Percentiles rank a stretch among this genome's conserved stretches.
Evolutionary conservation across 2,797 vertebrate species (phyloP).

Genomic region (Cynodonichthys magdalenae): DNA sequence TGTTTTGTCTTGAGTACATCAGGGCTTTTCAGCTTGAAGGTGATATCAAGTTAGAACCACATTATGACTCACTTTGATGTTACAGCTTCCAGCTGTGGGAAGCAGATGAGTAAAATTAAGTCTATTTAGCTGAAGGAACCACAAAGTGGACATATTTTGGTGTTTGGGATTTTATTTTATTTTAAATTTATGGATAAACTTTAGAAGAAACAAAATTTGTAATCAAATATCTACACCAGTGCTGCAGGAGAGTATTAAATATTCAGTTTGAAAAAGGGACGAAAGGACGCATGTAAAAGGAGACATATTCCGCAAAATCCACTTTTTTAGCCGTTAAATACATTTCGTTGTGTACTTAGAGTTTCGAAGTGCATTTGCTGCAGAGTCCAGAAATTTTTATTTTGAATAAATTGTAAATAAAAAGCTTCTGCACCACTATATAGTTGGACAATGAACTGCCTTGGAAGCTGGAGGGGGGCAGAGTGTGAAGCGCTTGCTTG

Average conservation of each 20-base stretch:
- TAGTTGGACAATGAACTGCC: too few species aligned
- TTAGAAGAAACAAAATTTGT: conserved; percentile 4
- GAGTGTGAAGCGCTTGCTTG: too few species aligned
- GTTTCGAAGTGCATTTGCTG: too few species aligned
- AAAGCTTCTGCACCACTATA: too few species aligned
- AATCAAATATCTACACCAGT: conserved; percentile 5
- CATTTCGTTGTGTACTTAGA: too few species aligned
- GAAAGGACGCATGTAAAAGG: neutral
- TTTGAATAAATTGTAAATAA: too few species aligned
- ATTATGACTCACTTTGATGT: conserved; percentile 62
- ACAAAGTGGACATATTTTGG: conserved; percentile 10
- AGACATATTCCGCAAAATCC: too few species aligned
- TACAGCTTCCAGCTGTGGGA: conserved; percentile 66
- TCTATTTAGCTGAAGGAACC: conserved; percentile 35
- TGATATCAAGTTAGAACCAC: conserved; percentile 61
- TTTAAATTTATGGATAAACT: neutral
- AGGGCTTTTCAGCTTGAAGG: conserved; percentile 64
- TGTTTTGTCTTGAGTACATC: conserved; percentile 67
- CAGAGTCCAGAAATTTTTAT: too few species aligned
- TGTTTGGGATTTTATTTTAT: conserved; percentile 7
- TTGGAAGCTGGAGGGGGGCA: too few species aligned
- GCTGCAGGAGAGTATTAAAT: neutral
- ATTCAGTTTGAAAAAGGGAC: conserved; percentile 1
- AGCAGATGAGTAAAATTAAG: conserved; percentile 51
- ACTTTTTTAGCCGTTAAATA: too few species aligned